A percentile compares a stretch with the other conserved stretches of the same genome.
These are phyloP conservation scores for Himalopsyche kuldschensis DNA, from an alignment of 2,888 invertebrate genomes.

Conservation along the genomic window DNA sequence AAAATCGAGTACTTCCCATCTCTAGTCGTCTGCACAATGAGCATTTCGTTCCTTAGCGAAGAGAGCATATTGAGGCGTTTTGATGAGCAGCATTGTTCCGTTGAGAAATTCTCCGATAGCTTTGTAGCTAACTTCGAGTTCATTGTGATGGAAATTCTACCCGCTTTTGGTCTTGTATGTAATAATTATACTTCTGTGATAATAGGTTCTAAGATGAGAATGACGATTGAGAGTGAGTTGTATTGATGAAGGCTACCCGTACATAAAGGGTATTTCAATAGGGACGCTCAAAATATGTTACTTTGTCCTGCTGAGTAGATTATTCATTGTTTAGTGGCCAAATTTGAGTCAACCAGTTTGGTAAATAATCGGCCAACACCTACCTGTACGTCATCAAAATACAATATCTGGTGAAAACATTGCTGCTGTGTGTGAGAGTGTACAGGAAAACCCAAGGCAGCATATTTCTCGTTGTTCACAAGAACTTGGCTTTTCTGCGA, in stretches of 20 bases:
- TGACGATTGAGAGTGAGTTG: conserved; percentile 8
- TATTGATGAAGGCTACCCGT: background rate
- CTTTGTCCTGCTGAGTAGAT: too few species aligned
- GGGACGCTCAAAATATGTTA: too few species aligned
- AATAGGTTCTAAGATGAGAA: conserved; percentile 5
- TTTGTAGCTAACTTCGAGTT: conserved; percentile 27
- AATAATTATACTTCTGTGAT: conserved; percentile 20
- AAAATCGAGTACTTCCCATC: too few species aligned
- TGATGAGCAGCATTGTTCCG: conserved; percentile 20
- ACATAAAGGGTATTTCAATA: background rate
- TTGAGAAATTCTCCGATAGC: conserved; percentile 12
- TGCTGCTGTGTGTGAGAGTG: too few species aligned
- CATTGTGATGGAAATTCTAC: conserved; percentile 18
- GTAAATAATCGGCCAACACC: too few species aligned
- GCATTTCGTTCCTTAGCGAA: background rate
- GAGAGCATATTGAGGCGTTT: background rate
- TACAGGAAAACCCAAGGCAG: too few species aligned
- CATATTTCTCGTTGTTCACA: too few species aligned
- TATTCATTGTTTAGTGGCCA: too few species aligned
- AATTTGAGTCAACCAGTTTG: too few species aligned
- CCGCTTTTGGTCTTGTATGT: conserved; percentile 10
- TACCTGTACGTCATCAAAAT: too few species aligned
- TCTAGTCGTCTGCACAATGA: background rate
- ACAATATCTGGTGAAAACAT: too few species aligned
- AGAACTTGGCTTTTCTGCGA: too few species aligned